Conservation (phyloP, 2,797 vertebrate genomes). For the Lutjanus campechanus region DNA sequence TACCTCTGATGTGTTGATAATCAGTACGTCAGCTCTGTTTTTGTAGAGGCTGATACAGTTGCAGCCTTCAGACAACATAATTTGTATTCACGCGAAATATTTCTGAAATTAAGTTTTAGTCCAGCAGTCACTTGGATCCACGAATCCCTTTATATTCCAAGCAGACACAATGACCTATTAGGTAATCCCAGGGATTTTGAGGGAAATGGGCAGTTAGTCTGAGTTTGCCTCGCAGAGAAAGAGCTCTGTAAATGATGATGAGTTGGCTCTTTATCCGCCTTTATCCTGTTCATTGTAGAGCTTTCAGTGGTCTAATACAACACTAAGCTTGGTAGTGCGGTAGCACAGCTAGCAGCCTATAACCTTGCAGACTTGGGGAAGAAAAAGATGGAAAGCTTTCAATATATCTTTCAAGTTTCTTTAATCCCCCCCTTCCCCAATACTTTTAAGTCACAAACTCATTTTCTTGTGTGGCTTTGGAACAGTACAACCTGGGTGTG, state of each 20-base stretch:
- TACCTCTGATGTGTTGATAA: constrained; percentile 39
- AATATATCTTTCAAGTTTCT: constrained; percentile 58
- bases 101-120: constrained; percentile 53
- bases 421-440: constrained; percentile 25
- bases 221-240: constrained; percentile 72
- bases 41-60: constrained; percentile 15
- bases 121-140: constrained; percentile 36
- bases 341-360: constrained; percentile 45
- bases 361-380: constrained; percentile 46
- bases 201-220: constrained; percentile 82
- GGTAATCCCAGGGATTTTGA: constrained; percentile 83
- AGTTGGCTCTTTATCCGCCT: constrained; percentile 78
- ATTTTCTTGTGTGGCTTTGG: constrained; percentile 58
- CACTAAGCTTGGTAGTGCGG: constrained; percentile 53
- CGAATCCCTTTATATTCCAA: constrained; percentile 68
- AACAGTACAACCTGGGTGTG: constrained; percentile 40
- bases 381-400: constrained; percentile 63
- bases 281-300: constrained; percentile 76
- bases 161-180: constrained; percentile 83
- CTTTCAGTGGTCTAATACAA: constrained; percentile 68
- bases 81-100: constrained; percentile 61
- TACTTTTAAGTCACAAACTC: constrained; percentile 51
- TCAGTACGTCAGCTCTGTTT: constrained; percentile 24
- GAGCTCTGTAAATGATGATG: constrained; percentile 82
- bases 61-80: constrained; percentile 19